A percentile compares a stretch with the other conserved stretches of the same genome.
Evolutionary conservation across 23 tunicate genomes (phyloP).

Genomic region (Ascidia mentula): DNA sequence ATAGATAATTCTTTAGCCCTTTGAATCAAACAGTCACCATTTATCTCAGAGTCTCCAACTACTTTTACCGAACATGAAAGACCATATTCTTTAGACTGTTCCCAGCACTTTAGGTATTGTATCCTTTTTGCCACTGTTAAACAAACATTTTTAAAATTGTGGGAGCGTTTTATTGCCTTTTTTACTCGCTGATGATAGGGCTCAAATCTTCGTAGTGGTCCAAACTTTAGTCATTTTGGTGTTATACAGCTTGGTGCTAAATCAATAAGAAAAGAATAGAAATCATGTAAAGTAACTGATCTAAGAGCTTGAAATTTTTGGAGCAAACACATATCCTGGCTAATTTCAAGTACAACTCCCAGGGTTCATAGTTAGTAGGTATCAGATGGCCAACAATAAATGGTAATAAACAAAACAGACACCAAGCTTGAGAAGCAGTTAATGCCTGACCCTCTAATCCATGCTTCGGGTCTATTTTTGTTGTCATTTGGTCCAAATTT

Average conservation of each 20-base stretch:
- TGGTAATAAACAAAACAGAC: conserved; percentile 10
- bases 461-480: conserved; percentile 16
- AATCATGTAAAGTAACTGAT: conserved; percentile 19
- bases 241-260: conserved; percentile 3
- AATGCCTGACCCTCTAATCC: not conserved
- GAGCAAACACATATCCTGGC: conserved; percentile 25
- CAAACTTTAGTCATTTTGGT: conserved; percentile 15
- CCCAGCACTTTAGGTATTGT: conserved; percentile 9
- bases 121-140: conserved; percentile 15
- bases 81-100: not conserved
- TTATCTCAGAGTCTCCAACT: not conserved
- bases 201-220: conserved; percentile 7
- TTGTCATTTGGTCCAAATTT: conserved; percentile 6
- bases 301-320: conserved; percentile 1
- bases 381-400: not conserved
- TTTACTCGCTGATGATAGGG: conserved; percentile 18
- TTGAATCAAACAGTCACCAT: not conserved
- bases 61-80: not conserved
- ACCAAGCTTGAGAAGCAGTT: conserved; percentile 17
- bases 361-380: conserved; percentile 8
- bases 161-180: conserved; percentile 1
- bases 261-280: conserved; percentile 1
- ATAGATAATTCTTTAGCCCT: not conserved
- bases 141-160: conserved; percentile 22
- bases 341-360: conserved; percentile 12